Evolutionary conservation across 2,888 invertebrate species (phyloP).

Genomic region (Azorinus chamasolen): DNA sequence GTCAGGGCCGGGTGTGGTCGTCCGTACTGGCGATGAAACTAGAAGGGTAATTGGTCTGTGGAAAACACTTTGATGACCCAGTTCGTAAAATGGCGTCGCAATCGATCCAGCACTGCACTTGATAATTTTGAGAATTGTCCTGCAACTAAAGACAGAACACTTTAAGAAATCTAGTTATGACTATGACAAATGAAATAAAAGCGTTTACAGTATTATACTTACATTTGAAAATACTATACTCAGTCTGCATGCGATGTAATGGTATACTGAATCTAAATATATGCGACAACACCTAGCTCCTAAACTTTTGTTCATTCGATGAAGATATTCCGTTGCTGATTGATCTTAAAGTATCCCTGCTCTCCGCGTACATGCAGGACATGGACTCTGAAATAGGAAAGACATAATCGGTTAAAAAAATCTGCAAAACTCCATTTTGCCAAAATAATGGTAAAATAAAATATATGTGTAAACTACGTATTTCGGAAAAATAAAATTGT

Average conservation of each 20-base stretch:
- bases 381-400: conserved; percentile 20
- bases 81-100: conserved; percentile 15
- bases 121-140: conserved; percentile 3
- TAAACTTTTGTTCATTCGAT: conserved; percentile 2
- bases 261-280: too few species aligned
- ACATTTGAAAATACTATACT: too few species aligned
- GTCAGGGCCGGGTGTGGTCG: neutral
- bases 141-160: too few species aligned
- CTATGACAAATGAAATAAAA: too few species aligned
- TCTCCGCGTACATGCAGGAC: conserved; percentile 18
- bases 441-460: too few species aligned
- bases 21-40: conserved; percentile 35
- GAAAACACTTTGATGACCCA: conserved; percentile 13
- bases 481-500: too few species aligned
- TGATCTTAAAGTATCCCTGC: conserved; percentile 13
- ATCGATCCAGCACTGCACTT: conserved; percentile 22
- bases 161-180: too few species aligned
- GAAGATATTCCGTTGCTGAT: conserved; percentile 14
- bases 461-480: too few species aligned
- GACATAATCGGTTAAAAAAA: too few species aligned
- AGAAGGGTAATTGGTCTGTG: conserved; percentile 27
- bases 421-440: too few species aligned
- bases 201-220: too few species aligned
- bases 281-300: too few species aligned
- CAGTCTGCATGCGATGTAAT: neutral